Conservation (phyloP, 1,140 invertebrate genomes). For the Halictus rubicundus region DNA sequence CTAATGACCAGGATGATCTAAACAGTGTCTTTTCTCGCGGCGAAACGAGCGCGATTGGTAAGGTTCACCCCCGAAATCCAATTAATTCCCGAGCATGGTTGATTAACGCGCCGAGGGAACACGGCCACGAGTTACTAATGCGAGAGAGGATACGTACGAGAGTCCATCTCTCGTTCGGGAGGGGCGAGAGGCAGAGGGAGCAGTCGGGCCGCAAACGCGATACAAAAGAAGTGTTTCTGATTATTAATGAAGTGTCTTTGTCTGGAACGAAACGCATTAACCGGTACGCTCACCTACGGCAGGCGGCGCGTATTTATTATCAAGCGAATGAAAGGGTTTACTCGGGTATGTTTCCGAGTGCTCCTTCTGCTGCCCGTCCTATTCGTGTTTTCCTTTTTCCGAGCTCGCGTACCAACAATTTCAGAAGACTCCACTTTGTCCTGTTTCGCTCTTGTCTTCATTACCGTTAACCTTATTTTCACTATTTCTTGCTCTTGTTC, state of each 20-base stretch:
- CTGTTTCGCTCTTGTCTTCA: too few relatives aligned
- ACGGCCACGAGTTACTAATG: conserved; percentile 39
- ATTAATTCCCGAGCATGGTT: conserved; percentile 54
- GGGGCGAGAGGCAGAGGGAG: conserved; percentile 12
- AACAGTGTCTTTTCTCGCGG: neutral
- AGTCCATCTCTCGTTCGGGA: conserved; percentile 3
- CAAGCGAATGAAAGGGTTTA: conserved; percentile 52
- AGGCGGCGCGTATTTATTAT: conserved; percentile 65
- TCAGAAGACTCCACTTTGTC: too few relatives aligned
- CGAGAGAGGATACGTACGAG: conserved; percentile 27
- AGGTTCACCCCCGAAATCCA: conserved; percentile 59
- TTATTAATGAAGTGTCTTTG: conserved; percentile 76
- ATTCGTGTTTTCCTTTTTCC: neutral
- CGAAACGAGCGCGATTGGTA: conserved; percentile 50
- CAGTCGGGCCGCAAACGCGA: neutral
- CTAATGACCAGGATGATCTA: conserved; percentile 8
- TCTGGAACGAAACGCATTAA: conserved; percentile 70
- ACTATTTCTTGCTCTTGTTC: too few relatives aligned
- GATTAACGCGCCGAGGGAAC: conserved; percentile 50
- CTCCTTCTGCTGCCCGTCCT: neutral
- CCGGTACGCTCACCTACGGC: conserved; percentile 39
- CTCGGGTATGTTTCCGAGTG: conserved; percentile 38
- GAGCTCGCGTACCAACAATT: conserved; percentile 21
- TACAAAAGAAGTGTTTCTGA: conserved; percentile 70
- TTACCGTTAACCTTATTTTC: too few relatives aligned